Percentiles rank a stretch among this genome's conserved stretches.
These are phyloP conservation scores for Drosophila parvula DNA, from an alignment of 1,140 invertebrate species.

Conservation along the genomic window DNA sequence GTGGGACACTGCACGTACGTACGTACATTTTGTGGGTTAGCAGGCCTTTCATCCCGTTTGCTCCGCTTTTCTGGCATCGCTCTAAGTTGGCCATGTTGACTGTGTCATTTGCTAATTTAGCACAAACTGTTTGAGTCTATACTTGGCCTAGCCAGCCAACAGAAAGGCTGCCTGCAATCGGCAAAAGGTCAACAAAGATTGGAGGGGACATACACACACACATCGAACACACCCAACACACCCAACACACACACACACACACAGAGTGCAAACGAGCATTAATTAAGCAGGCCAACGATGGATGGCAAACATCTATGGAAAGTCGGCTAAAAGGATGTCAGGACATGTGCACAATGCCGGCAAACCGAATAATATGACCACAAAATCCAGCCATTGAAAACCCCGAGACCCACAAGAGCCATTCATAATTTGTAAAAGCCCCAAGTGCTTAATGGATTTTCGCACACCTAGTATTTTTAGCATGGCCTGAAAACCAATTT, in stretches of 20 bases:
- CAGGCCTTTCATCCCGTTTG: constrained; percentile 56
- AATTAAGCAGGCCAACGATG: constrained; percentile 73
- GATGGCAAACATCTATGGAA: constrained; percentile 17
- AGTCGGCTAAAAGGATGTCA: constrained; percentile 44
- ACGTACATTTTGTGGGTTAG: constrained; percentile 70
- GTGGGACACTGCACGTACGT: constrained; percentile 64
- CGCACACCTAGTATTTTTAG: constrained; percentile 20
- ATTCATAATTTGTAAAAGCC: constrained; percentile 44
- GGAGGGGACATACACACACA: constrained; percentile 34
- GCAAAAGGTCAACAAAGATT: constrained; percentile 73
- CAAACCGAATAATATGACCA: constrained; percentile 31
- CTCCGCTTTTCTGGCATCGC: constrained; percentile 41
- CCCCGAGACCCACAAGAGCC: background rate
- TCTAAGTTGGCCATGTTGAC: constrained; percentile 79
- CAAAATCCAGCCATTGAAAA: constrained; percentile 13
- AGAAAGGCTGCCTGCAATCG: constrained; percentile 66
- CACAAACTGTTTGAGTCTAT: constrained; percentile 69
- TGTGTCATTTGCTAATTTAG: constrained; percentile 82
- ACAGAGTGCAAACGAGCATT: constrained; percentile 72
- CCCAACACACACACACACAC: constrained; percentile 31
- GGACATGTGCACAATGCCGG: constrained; percentile 23
- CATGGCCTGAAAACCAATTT: constrained; percentile 30
- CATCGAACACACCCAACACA: background rate
- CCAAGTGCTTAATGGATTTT: constrained; percentile 22
- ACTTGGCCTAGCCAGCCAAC: constrained; percentile 37